Evolutionary conservation across 2,797 vertebrate genomes (phyloP), one percentile per base, ranked within the genome.

Genomic region (Lates japonicus): DNA sequence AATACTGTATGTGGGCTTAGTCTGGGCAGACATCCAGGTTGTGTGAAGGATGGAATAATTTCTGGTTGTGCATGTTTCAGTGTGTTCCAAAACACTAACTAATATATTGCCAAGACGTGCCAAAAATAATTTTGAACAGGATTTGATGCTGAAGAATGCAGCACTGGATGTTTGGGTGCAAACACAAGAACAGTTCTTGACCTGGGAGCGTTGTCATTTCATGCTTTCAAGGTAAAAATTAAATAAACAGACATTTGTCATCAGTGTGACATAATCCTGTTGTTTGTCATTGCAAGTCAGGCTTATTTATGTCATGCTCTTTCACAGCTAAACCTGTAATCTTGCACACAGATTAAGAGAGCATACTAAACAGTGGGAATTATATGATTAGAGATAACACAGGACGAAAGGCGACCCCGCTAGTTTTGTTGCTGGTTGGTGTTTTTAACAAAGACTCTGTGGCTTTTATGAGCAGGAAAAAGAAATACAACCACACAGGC

Each of bases 1-100:
- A 93, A 91, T 90, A 78, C 87, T 89, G 67, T 59, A 89, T 82
- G 91, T 83, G 81, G 91, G 84, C 83, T 89, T 16, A 70, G 83
- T 74, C 87, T 46, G 90, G 92, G 90, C 91, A 75, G 70, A 73
- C 69, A 9, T 91, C 89, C 89, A 93, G 88, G 33, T 69, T 57
- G 85, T 81, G 87, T 80, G 81, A 82, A 76, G 74, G 60, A 87
- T 86, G 77, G 81, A 88, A 88, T 80, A 5, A 72, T 87, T 93
- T 86, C 72, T 87, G 65, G 33, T 74, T 17, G 65, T 82, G 69
- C 51, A 37, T 68, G 76, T 85, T 63, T 69, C 54, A 57, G 25
- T 51, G 25, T 69, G 68, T 84, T 87, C 76, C 87, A 87, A 87
- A 89, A 85, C 75, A 79, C 54, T 16, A 80, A 67, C 68, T 85